Base-by-base conservation (phyloP, 1,140 invertebrate species). In the Trichonephila inaurata region DNA sequence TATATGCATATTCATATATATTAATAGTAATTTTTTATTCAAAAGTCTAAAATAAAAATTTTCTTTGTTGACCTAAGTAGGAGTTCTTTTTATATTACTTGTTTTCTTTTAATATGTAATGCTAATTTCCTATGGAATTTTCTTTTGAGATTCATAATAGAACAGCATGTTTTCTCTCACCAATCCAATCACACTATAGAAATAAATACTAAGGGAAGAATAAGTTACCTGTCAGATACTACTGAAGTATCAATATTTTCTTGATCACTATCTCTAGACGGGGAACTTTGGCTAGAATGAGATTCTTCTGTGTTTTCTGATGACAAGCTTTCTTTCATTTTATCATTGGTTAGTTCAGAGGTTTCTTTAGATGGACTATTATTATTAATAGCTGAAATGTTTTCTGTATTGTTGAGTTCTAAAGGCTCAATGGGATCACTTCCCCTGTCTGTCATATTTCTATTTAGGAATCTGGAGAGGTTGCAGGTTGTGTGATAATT, bases 351-450 rank as follows among this genome's bases (percentile, higher is more conserved):
- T 14, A 77, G 28, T 14, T 83, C 44, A 2, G 19, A 16, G 40
- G 21, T n/a, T n/a, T 77, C 24, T 28, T 77, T 16, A 12, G 58
- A 60, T 58, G 82, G 28, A 60, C 28, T 28, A 28, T 58, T 51
- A 10, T 85, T 85, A 19, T 85, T 60, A 21, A 33, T 14, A n/a
- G 10, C 19, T 12, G 82, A 24, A 58, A 60, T 85, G 10, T 85
- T 24, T 58, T 40, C 28, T 77, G 72, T 40, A 40, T 28, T 40
- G 18, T 33, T 77, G 28, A 28, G 33, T 77, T 77, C 72, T 33
- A 77, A 77, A 16, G 44, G n/a, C 2, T 92, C 40, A 19, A 93
- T 88, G 10, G 92, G 92, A 64, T 93, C 85, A 28, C 66, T 93
- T 10, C 82, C 92, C 24, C 61, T 60, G 44, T 93, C 92, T n/a